A percentile compares a stretch with the other conserved stretches of the same genome.
Conservation (phyloP, 2,888 invertebrate genomes). For the Xestia c-nigrum region DNA sequence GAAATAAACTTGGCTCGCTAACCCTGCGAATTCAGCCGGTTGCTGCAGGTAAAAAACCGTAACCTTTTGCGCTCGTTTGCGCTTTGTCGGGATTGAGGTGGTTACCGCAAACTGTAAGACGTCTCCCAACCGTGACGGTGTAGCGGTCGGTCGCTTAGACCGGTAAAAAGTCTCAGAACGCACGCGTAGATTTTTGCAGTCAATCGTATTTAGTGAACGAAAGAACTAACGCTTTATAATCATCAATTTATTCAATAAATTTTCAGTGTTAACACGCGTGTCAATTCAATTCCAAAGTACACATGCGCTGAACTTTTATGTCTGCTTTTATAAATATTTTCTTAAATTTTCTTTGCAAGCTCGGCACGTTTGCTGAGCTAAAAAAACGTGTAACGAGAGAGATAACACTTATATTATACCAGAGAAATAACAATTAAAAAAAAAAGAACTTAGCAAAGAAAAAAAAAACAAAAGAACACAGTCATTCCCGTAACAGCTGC, state of each 20-base stretch:
- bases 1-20: conserved; percentile 26
- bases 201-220: conserved; percentile 11
- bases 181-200: conserved; percentile 20
- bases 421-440: not conserved
- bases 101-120: conserved; percentile 72
- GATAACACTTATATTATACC: not conserved
- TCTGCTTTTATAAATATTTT: conserved; percentile 32
- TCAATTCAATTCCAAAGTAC: conserved; percentile 40
- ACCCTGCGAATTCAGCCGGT: conserved; percentile 32
- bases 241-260: conserved; percentile 57
- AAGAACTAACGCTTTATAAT: conserved; percentile 50
- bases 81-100: conserved; percentile 33
- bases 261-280: conserved; percentile 31
- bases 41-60: conserved; percentile 45
- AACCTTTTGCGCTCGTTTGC: conserved; percentile 51
- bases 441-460: not conserved
- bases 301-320: conserved; percentile 34
- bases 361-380: not conserved
- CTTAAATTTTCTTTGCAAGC: not conserved
- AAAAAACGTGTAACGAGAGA: not conserved
- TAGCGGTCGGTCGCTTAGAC: conserved; percentile 71
- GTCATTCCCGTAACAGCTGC: conserved; percentile 18
- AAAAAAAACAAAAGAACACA: not conserved
- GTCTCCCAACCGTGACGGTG: conserved; percentile 73
- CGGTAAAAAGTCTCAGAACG: conserved; percentile 59